Percentiles rank a stretch among this genome's conserved stretches.
Evolutionary conservation across 2,888 invertebrate genomes (phyloP).

Genomic region (Antheraea assamensis): DNA sequence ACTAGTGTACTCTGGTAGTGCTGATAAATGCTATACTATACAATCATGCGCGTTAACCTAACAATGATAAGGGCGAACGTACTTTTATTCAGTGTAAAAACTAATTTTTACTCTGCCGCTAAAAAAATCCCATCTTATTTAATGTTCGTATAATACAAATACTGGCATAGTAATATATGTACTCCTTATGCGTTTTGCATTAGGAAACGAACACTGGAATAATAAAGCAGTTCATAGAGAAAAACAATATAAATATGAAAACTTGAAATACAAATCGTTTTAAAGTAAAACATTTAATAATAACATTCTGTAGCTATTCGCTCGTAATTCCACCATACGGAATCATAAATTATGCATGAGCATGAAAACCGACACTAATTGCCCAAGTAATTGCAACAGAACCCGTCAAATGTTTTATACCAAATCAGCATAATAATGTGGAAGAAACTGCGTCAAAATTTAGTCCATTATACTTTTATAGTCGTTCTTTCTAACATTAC

Average conservation of each 20-base stretch:
- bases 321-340: conserved; percentile 19
- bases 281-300: background rate
- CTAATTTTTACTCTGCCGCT: no score
- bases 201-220: background rate
- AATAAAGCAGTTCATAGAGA: background rate
- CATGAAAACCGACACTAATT: conserved; percentile 31
- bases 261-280: background rate
- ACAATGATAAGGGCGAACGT: no score
- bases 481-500: background rate
- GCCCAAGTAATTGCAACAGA: conserved; percentile 29
- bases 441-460: background rate
- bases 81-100: no score
- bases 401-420: conserved; percentile 27
- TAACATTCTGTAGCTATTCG: conserved; percentile 12
- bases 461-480: background rate
- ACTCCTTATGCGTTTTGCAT: no score
- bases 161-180: no score
- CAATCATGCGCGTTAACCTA: no score
- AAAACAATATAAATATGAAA: background rate
- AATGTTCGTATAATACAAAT: no score
- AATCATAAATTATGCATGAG: conserved; percentile 28
- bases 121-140: no score
- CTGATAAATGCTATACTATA: no score
- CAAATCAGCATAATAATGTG: conserved; percentile 22
- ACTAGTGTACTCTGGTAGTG: no score